Evolutionary conservation across 2,888 invertebrate genomes (phyloP).

Genomic region (Lasioglossum marginatum): DNA sequence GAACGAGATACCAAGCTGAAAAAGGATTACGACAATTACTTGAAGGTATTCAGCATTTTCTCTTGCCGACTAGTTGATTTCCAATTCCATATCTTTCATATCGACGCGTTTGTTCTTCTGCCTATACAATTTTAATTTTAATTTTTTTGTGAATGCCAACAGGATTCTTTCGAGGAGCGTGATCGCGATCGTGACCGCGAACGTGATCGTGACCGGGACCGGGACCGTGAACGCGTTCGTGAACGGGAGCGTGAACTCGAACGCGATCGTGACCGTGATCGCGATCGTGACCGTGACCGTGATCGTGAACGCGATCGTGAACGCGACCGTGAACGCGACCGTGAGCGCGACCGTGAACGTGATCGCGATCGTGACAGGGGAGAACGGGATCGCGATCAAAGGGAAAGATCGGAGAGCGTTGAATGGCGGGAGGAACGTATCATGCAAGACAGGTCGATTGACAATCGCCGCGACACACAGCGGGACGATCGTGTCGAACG

Average conservation of each 20-base stretch:
- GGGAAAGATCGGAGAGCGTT: slow-evolving; percentile 74
- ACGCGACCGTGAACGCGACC: slow-evolving; percentile 79
- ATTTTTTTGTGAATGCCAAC: slow-evolving; percentile 40
- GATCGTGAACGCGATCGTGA: slow-evolving; percentile 79
- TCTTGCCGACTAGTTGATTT: neutral
- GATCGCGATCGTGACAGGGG: slow-evolving; percentile 62
- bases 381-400: slow-evolving; percentile 69
- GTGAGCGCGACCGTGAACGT: slow-evolving; percentile 61
- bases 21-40: slow-evolving; percentile 83
- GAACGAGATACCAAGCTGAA: slow-evolving; percentile 73
- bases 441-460: slow-evolving; percentile 73
- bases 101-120: neutral
- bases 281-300: slow-evolving; percentile 77
- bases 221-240: slow-evolving; percentile 41
- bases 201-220: neutral
- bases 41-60: slow-evolving; percentile 75
- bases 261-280: slow-evolving; percentile 80
- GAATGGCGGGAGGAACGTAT: slow-evolving; percentile 80
- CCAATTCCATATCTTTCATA: neutral
- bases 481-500: slow-evolving; percentile 79
- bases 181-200: slow-evolving; percentile 56
- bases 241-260: slow-evolving; percentile 78
- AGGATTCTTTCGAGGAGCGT: slow-evolving; percentile 75
- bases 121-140: neutral
- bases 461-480: slow-evolving; percentile 71